Evolutionary conservation across 2,797 vertebrate species (phyloP), one percentile per base, ranked within the genome.

Genomic region (Pangasius larnaudii): DNA sequence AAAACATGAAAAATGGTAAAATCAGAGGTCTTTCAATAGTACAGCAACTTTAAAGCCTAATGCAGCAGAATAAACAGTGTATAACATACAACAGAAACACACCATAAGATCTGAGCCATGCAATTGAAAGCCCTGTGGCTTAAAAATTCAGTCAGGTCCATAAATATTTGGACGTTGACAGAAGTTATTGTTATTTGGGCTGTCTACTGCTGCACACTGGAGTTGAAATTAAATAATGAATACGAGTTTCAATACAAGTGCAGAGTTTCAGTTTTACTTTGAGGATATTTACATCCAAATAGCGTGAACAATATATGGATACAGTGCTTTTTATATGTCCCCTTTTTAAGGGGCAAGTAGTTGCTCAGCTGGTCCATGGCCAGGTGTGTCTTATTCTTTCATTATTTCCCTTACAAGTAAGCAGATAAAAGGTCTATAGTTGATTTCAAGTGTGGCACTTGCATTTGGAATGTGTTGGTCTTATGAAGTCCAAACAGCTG

Each of bases 21-120:
- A 89, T 67, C 56, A 89, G 82, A 83, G 75, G 85, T 77, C 75
- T 78, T 80, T 16, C 24, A 82, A 82, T 18, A 46, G 22, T 42
- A 82, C 36, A 82, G 77, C 77, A 58, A 82, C 36, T 61, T 84
- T 79, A 90, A 92, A 89, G 84, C 79, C 90, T 82, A 88, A 90
- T 8, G 65, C 87, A 84, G 71, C 30, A 63, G 85, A 80, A 90
- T 79, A 87, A 91, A 89, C 85, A 89, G 85, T 87, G 86, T 83
- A 67, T 90, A 84, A 72, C 42, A 75, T 82, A 87, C 87, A 89
- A 80, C 84, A 89, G 51, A 87, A 77, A 89, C 49, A 69, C 67
- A 42, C 6, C 51, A 88, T 84, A 87, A 88, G 86, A 83, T 42
- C 59, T 88, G 89, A 89, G 74, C 92, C 93, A 94, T 93, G 94